Percentiles rank a stretch among this genome's conserved stretches.
These are phyloP conservation scores for Poecilia velifera DNA, from an alignment of 2,797 vertebrate species.

Conservation along the genomic window DNA sequence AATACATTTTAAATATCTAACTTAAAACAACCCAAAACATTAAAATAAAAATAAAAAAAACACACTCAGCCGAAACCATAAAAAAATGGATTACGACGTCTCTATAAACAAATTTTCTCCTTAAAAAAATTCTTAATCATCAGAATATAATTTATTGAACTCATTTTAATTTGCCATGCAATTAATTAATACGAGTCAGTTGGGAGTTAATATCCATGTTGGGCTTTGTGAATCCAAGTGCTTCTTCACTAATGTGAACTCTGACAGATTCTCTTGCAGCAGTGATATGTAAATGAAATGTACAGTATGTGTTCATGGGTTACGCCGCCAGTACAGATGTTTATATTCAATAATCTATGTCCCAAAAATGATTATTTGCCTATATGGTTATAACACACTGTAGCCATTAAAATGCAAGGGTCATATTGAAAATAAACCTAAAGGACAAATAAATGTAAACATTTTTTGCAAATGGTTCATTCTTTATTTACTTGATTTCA, in stretches of 20 bases:
- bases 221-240: constrained; percentile 4
- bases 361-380: background rate
- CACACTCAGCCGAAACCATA: no score
- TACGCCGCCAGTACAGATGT: background rate
- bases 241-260: background rate
- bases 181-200: background rate
- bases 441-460: background rate
- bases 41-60: no score
- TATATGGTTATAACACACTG: background rate
- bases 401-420: background rate
- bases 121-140: no score
- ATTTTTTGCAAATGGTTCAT: background rate
- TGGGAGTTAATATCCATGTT: constrained; percentile 8
- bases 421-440: background rate
- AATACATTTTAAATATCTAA: no score
- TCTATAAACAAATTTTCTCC: no score
- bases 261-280: background rate
- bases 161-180: no score
- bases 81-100: no score
- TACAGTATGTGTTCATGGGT: background rate
- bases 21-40: no score
- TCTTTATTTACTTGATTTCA: background rate
- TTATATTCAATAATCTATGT: background rate
- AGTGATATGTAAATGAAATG: background rate
- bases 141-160: no score